Evolutionary conservation across 2,888 invertebrate species (phyloP).

Genomic region (Rhagophthalmus giganteus): DNA sequence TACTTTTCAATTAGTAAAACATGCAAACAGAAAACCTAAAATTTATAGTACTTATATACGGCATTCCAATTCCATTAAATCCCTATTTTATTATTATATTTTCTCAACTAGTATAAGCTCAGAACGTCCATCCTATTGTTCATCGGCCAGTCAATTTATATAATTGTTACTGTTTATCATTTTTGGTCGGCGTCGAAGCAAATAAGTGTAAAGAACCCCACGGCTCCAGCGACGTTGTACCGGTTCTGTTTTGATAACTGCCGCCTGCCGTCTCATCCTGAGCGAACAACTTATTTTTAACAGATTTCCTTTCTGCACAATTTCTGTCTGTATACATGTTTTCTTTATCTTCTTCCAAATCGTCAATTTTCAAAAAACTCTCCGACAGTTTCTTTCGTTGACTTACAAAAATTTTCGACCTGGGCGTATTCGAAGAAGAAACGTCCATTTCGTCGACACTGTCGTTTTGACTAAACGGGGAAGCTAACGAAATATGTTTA

Average conservation of each 20-base stretch:
- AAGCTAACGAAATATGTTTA: slow-evolving; percentile 44
- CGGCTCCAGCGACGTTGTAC: slow-evolving; percentile 37
- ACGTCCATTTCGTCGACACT: slow-evolving; percentile 45
- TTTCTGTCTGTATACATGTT: slow-evolving; percentile 16
- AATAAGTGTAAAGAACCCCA: slow-evolving; percentile 42
- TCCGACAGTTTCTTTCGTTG: slow-evolving; percentile 53
- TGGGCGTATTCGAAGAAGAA: slow-evolving; percentile 49
- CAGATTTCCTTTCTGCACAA: slow-evolving; percentile 20
- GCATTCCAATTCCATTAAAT: too few species aligned
- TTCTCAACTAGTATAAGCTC: too few species aligned
- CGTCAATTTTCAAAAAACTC: slow-evolving; percentile 47
- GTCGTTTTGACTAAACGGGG: slow-evolving; percentile 36
- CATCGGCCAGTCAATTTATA: too few species aligned
- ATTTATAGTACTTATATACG: too few species aligned
- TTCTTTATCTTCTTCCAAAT: slow-evolving; percentile 37
- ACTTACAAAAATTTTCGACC: slow-evolving; percentile 48
- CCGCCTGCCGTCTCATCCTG: slow-evolving; percentile 43
- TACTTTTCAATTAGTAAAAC: too few species aligned
- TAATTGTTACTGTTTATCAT: too few species aligned
- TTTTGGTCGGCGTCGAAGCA: slow-evolving; percentile 51
- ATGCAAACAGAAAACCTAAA: too few species aligned
- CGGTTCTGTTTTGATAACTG: slow-evolving; percentile 47
- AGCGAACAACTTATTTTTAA: slow-evolving; percentile 34
- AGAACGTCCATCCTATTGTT: too few species aligned
- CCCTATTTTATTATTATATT: too few species aligned